Evolutionary conservation across 2,797 vertebrate species (phyloP).

Genomic region (Phalloptychus januarius): DNA sequence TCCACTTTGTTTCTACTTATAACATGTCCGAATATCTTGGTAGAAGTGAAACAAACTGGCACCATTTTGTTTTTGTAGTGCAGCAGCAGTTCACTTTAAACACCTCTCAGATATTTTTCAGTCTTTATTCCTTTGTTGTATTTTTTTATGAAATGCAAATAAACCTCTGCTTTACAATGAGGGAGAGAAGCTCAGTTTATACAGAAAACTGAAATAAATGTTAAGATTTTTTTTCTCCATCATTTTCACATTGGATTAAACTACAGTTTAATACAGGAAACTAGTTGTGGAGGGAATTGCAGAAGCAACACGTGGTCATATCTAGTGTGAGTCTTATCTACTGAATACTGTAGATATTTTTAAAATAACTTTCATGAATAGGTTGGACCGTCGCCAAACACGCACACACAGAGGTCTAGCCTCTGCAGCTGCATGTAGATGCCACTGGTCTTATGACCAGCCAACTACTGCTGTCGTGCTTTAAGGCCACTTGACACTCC

Average conservation of each 20-base stretch:
- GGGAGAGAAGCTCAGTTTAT: neutral
- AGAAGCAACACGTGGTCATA: neutral
- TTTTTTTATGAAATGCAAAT: neutral
- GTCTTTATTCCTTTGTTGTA: neutral
- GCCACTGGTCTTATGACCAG: slow-evolving; percentile 10
- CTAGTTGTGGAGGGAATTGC: neutral
- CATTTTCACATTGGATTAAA: neutral
- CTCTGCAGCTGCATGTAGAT: slow-evolving; percentile 5
- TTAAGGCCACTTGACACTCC: slow-evolving; percentile 9
- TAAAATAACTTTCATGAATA: neutral
- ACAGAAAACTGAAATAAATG: neutral
- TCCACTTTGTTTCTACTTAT: no score
- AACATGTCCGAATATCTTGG: no score
- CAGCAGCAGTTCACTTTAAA: no score
- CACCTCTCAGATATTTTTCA: neutral
- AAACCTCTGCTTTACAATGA: neutral
- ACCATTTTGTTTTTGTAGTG: no score
- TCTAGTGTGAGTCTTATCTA: neutral
- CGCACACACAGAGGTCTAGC: neutral
- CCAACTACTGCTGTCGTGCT: slow-evolving; percentile 3
- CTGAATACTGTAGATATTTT: neutral
- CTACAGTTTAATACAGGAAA: neutral
- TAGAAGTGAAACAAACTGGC: no score
- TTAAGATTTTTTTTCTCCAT: neutral
- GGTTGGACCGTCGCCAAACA: neutral